These are phyloP conservation scores for Rhinolophus ferrumequinum DNA, from an alignment of 2,113 vertebrate species.

Conservation along the genomic window DNA sequence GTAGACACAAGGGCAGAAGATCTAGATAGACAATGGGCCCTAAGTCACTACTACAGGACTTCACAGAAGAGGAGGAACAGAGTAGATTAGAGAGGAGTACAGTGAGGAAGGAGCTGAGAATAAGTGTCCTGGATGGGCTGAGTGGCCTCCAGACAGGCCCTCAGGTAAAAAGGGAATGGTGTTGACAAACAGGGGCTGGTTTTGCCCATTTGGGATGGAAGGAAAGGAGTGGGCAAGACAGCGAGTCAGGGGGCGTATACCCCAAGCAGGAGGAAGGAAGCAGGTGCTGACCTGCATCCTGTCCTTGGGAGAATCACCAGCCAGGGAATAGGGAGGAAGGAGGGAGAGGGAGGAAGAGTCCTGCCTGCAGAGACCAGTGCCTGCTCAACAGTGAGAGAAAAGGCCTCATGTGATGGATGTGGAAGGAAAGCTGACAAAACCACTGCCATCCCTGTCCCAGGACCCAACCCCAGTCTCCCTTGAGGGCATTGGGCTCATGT, in stretches of 20 bases:
- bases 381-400: not conserved
- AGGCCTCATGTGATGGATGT: not conserved
- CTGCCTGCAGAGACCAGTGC: not conserved
- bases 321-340: not conserved
- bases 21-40: not conserved
- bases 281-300: not conserved
- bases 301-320: not conserved
- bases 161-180: not conserved
- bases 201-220: not conserved
- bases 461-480: not conserved
- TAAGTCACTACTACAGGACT: not conserved
- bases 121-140: not conserved
- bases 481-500: not conserved
- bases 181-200: not conserved
- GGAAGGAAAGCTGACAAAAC: not conserved
- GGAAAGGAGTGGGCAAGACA: constrained; percentile 13
- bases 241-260: not conserved
- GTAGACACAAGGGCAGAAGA: not conserved
- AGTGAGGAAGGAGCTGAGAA: no score
- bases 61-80: not conserved
- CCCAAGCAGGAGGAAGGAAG: constrained; percentile 43
- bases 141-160: not conserved
- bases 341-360: not conserved
- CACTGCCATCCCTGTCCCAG: not conserved
- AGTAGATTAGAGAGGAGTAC: no score